Evolutionary conservation across 2,888 invertebrate species (phyloP), one percentile per base, ranked within the genome.

Genomic region (Apamea crenata): DNA sequence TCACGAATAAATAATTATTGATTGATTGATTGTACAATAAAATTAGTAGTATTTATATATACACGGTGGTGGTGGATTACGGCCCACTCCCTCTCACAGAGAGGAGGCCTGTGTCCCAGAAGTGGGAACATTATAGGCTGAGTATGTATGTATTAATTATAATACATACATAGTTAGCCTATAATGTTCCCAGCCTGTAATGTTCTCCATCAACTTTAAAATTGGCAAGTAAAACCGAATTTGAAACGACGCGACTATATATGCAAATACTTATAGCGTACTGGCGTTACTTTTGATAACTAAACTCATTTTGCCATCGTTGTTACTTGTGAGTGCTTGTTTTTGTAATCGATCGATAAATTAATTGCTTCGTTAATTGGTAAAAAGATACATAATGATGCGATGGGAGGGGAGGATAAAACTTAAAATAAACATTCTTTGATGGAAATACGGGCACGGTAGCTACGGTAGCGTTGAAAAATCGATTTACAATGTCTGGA

Each of bases 351-450:
- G 29, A 56, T 50, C 44, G 4, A n/a, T 14, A 29, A 50, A 80
- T 66, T 44, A 47, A 79, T 78, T 78, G 50, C 18, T n/a, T n/a
- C 10, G 14, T 63, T 71, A 56, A 72, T 79, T 71, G 80, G 79
- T 47, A 79, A 79, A 56, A 2, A 47, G 56, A 79, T 63, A 65
- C 65, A 21, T 7, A 4, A 50, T 44, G 36, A n/a, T 56, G 77
- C 25, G 18, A n/a, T 18, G n/a, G 36, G 3, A n/a, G 7, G 14
- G 12, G 6, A 63, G 16, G 25, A 18, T 77, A n/a, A 50, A 61
- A 68, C 25, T 68, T 2, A 67, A 78, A 50, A 50, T 67, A 29
- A 59, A 59, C 18, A 67, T 50, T 40, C 25, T 67, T 29, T 36
- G 12, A 18, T 21, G 21, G 47, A 56, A 36, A 44, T n/a, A n/a